Base-by-base conservation (phyloP, 1,140 invertebrate genomes). In the Orchesella cincta region DNA sequence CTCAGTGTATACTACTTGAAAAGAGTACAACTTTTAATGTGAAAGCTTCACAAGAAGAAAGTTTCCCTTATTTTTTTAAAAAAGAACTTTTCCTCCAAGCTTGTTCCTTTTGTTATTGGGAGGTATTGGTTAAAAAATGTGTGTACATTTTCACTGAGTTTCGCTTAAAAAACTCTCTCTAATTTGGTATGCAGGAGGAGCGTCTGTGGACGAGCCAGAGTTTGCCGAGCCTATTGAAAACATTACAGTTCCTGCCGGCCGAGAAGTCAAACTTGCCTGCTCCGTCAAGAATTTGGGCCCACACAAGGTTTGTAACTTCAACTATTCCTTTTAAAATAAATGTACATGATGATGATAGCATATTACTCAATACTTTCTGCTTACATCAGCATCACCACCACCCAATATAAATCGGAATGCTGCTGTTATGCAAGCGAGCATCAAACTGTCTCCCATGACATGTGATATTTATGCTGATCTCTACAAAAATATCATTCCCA, bases 221-320 rank as follows among this genome's bases (percentile, higher is more conserved):
- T 91, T 91, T 81, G 85, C 88, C 28, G 89, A 89, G 76, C 86
- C 87, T 73, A 90, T 91, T 79, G 88, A 88, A 81, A 91, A 91
- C 83, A 88, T 89, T 46, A 91, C 90, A 1, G 89, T 90, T 75
- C 90, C 93, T 51, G 93, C 93, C 54, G 94, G 94, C 71, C 88
- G 94, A 71, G 93, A 91, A 83, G 93, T 95, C 28, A 93, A 93
- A 84, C 89, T 96, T 79, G 92, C 94, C 2, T 96, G 94, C 85
- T 93, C 92, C 5, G 94, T 96, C 71, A 94, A 94, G 85, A 93
- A 96, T 86, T 88, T 96, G 23, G 94, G 93, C 78, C 89, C 91
- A 0, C 94, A 92, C 83, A 93, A 93, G 90, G 93, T 93, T 86
- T 84, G 85, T 80, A 29, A n/a, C n/a, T 71, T 78, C 31, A 71